phyloP scores from a whole-genome alignment of 1,140 invertebrate genomes.

The Zaprionus vittiger region DNA sequence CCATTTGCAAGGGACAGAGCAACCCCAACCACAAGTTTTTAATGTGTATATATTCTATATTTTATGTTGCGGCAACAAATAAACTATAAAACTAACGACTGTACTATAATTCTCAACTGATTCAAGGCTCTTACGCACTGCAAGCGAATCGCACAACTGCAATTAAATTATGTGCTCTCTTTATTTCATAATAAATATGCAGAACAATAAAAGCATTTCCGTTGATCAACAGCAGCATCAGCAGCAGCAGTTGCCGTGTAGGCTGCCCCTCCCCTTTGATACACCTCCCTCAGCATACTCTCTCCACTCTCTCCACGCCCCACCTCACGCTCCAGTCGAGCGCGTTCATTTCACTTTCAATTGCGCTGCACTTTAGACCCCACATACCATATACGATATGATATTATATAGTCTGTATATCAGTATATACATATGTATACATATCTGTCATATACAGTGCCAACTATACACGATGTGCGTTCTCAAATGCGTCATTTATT shows the following conservation, averaged over 20 bases:
- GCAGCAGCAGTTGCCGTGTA: conserved; percentile 20
- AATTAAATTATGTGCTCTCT: conserved; percentile 44
- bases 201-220: conserved; percentile 68
- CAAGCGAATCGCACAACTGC: conserved; percentile 13
- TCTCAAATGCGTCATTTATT: conserved; percentile 42
- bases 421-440: not conserved
- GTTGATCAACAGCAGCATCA: conserved; percentile 49
- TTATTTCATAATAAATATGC: conserved; percentile 60
- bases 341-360: conserved; percentile 68
- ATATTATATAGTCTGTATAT: conserved; percentile 9
- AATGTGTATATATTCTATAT: conserved; percentile 11
- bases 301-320: not conserved
- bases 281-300: not conserved
- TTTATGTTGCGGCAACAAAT: conserved; percentile 34
- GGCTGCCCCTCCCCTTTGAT: not conserved
- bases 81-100: conserved; percentile 2
- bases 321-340: conserved; percentile 3
- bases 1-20: conserved; percentile 5
- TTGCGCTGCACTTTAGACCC: conserved; percentile 57
- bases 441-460: conserved; percentile 17
- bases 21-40: not conserved
- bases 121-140: not conserved
- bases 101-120: not conserved
- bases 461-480: conserved; percentile 21
- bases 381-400: conserved; percentile 13